Base-by-base conservation (phyloP, 2,113 vertebrate genomes). In the Odobenus rosmarus region DNA sequence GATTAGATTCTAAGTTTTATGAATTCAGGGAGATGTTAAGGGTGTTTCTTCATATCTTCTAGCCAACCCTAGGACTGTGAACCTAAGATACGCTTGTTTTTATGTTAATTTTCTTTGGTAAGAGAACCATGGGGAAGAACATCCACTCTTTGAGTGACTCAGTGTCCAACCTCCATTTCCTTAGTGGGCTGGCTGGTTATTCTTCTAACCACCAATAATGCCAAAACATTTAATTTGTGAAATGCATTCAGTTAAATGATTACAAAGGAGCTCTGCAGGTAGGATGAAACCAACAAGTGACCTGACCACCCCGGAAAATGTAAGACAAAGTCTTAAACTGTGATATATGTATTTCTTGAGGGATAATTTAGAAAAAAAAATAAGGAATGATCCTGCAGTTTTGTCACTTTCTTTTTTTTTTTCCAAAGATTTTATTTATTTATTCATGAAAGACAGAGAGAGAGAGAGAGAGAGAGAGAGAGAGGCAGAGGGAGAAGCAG, bases 191-290 rank as follows among this genome's bases (percentile, higher is more conserved):
- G 36, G 51, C 57, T 81, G 24, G 28, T 33, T 64, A 53, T 53
- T 82, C 33, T 69, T 55, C 53, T 46, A 64, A 59, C 12, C 24
- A 81, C 16, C 67, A 80, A 23, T 6, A 24, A 77, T 39, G 7
- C 18, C 62, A 76, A 72, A 74, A 55, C 31, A 77, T 88, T n/a
- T 72, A 51, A 93, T 93, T 36, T 81, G 19, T 76, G 46, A 55
- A 49, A 53, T 19, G 16, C 5, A 71, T 36, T 57, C n/a, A 26
- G 39, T 53, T 90, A 90, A 77, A 84, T 23, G 33, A 77, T 79
- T 33, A 51, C 24, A 76, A 97, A 90, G 93, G 62, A 94, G 91
- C 16, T 42, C 49, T 71, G n/a, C n/a, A 71, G 49, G 28, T 21
- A 33, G 13, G 39, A 84, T 18, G 11, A 59, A 14, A 95, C 53